Conservation (phyloP, 2,113 vertebrate species). For the Rattus norvegicus region GRCr8 NC_086027.1:33053001-33053500, state of each 20-base stretch:
- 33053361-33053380: background rate
- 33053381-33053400: background rate
- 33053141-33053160: background rate
- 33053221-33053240: background rate
- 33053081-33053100: background rate
- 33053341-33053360: background rate
- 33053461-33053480: background rate
- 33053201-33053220: background rate
- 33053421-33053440: background rate
- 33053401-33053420: background rate
- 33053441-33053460: background rate
- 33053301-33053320: background rate
- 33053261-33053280: background rate
- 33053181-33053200: background rate
- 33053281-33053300: background rate
- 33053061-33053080: background rate
- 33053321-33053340: background rate
- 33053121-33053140: background rate
- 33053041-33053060: background rate
- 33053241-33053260: background rate
- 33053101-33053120: background rate
- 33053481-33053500: background rate
- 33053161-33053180: background rate
- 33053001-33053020: slow-evolving; percentile 11
- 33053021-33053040: background rate